phyloP scores from a whole-genome alignment of 2,113 vertebrate species.

The Pelodiscus sinensis region DNA sequence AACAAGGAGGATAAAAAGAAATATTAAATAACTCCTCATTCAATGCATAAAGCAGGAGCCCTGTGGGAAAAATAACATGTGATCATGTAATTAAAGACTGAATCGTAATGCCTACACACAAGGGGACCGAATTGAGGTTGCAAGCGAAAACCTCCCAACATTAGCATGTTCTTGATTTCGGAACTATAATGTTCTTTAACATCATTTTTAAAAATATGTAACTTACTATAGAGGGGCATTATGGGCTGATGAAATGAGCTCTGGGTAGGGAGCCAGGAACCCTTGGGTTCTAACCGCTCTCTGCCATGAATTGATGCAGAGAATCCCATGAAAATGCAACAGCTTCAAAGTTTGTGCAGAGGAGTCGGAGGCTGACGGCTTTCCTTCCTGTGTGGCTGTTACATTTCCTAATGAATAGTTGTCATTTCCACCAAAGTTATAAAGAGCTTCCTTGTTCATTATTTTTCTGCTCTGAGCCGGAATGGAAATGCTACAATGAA shows the following conservation, averaged over 20 bases:
- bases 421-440: conserved; percentile 30
- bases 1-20: neutral
- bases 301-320: neutral
- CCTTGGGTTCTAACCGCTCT: neutral
- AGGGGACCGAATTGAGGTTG: neutral
- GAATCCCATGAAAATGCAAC: neutral
- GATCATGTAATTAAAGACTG: neutral
- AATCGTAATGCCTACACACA: neutral
- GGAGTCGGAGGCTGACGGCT: neutral
- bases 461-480: conserved; percentile 1
- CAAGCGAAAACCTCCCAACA: neutral
- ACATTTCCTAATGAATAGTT: conserved; percentile 23
- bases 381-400: neutral
- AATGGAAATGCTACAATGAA: conserved; percentile 34
- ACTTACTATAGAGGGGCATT: neutral
- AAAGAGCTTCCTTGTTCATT: conserved; percentile 34
- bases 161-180: neutral
- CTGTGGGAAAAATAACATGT: neutral
- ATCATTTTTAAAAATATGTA: neutral
- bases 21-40: conserved; percentile 1
- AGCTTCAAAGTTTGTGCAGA: accelerated
- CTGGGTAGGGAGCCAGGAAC: neutral
- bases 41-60: neutral
- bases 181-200: neutral
- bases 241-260: neutral